Evolutionary conservation across 2,113 vertebrate genomes (phyloP).

Genomic region (Poeciliopsis retropinna): DNA sequence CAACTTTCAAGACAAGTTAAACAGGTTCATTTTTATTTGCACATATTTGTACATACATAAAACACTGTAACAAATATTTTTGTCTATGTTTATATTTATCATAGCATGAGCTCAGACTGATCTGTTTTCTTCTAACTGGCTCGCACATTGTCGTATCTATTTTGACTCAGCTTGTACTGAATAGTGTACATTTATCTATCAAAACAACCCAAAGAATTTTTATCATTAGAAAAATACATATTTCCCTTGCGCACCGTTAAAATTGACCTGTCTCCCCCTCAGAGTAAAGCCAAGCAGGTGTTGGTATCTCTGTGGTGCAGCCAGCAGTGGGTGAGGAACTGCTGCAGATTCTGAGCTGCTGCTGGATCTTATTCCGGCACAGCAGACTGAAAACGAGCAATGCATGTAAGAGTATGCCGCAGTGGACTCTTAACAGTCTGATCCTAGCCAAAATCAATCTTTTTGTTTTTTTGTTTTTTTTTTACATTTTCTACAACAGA

Average conservation of each 20-base stretch:
- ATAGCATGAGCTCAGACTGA: background rate
- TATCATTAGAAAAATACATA: background rate
- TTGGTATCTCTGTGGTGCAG: background rate
- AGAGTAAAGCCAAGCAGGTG: background rate
- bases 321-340: background rate
- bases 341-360: background rate
- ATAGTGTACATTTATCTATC: background rate
- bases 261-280: background rate
- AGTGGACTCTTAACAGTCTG: background rate
- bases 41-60: background rate
- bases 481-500: too few relatives aligned
- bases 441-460: background rate
- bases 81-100: background rate
- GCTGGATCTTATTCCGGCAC: background rate
- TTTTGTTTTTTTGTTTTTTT: background rate
- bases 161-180: background rate
- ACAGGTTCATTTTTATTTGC: background rate
- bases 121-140: background rate
- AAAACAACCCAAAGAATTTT: background rate
- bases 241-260: background rate
- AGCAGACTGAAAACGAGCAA: background rate
- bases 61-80: too few relatives aligned
- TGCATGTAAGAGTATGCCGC: background rate
- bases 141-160: background rate
- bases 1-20: background rate